Evolutionary conservation across 2,797 vertebrate species (phyloP).

Genomic region (Typhlichthys subterraneus): DNA sequence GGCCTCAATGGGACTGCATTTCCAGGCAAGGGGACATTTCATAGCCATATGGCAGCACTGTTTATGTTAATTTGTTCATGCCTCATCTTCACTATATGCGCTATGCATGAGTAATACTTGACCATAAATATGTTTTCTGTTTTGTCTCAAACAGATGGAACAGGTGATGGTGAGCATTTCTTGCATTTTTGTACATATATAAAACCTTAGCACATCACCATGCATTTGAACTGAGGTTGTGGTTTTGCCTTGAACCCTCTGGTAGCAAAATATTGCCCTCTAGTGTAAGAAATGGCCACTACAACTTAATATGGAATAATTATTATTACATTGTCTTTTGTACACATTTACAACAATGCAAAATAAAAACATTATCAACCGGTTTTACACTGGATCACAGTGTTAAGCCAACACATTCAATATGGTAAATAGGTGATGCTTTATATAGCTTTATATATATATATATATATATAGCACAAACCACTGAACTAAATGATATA

Average conservation of each 20-base stretch:
- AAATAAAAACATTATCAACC: too few relatives aligned
- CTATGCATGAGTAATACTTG: neutral
- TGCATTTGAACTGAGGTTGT: neutral
- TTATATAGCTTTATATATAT: too few relatives aligned
- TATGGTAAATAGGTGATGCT: too few relatives aligned
- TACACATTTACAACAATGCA: too few relatives aligned
- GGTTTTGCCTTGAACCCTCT: constrained; percentile 7
- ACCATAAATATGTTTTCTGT: constrained; percentile 14
- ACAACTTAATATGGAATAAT: neutral
- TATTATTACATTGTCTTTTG: too few relatives aligned
- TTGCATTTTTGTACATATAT: neutral
- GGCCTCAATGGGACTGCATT: constrained; percentile 55
- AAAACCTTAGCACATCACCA: neutral
- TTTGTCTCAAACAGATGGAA: constrained; percentile 40
- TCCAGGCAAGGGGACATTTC: constrained; percentile 56
- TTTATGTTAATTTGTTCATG: constrained; percentile 7
- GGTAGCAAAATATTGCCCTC: constrained; percentile 40
- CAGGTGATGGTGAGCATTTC: constrained; percentile 40
- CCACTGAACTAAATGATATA: too few relatives aligned
- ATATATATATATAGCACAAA: too few relatives aligned
- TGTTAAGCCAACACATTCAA: too few relatives aligned
- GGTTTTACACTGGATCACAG: neutral
- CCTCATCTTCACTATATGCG: constrained; percentile 1
- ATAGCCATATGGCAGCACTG: neutral
- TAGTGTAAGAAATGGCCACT: constrained; percentile 35